Evolutionary conservation across 92 coral and sea anemone genomes (phyloP).

Genomic region (Parazoanthus atlanticus): DNA sequence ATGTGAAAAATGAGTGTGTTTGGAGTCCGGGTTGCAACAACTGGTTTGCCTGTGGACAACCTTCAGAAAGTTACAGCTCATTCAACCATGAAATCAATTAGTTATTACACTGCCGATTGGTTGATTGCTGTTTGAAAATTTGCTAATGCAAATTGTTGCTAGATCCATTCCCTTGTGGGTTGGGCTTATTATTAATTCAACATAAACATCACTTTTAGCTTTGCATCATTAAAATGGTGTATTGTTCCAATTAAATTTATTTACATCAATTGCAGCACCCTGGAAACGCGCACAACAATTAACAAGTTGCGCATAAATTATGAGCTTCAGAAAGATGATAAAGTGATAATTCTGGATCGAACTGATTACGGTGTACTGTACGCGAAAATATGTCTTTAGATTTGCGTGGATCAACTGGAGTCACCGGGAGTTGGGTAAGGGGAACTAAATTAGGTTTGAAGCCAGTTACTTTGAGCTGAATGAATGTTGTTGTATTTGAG

Average conservation of each 20-base stretch:
- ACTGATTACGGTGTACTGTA: neutral
- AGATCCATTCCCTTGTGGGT: no score
- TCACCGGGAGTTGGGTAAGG: constrained; percentile 74
- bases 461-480: neutral
- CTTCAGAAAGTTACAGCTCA: neutral
- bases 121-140: neutral
- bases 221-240: no score
- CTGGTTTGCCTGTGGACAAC: no score
- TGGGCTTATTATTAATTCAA: no score
- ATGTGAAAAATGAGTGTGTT: no score
- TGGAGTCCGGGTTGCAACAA: no score
- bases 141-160: no score
- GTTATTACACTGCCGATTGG: neutral
- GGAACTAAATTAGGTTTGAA: neutral
- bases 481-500: neutral
- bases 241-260: no score
- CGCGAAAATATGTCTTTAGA: constrained; percentile 26
- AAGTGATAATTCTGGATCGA: neutral
- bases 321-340: neutral
- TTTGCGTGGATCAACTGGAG: constrained; percentile 44
- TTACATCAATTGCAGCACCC: neutral
- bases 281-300: constrained; percentile 37
- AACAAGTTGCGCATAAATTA: constrained; percentile 15
- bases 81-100: neutral
- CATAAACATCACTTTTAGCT: no score